phyloP scores from a whole-genome alignment of 1,140 invertebrate species.

The Chionoecetes opilio region DNA sequence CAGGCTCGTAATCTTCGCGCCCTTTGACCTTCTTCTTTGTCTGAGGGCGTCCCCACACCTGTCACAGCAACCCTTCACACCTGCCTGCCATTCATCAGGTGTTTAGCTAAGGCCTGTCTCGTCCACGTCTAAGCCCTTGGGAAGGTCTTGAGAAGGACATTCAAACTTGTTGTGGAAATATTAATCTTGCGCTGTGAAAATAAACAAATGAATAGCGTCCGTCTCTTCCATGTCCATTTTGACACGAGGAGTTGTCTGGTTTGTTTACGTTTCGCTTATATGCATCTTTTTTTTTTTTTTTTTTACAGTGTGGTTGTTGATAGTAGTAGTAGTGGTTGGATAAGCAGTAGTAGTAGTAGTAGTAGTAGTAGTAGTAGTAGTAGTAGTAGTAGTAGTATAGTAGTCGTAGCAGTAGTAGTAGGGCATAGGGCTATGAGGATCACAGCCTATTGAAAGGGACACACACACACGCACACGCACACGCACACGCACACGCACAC shows the following conservation, averaged over 20 bases:
- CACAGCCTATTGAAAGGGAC: no score
- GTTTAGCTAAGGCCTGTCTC: neutral
- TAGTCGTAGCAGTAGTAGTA: neutral
- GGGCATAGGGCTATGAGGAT: neutral
- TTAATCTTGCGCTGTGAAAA: slow-evolving; percentile 9
- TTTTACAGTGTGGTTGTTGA: neutral
- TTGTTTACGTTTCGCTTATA: neutral
- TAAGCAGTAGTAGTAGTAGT: neutral
- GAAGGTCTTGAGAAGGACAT: neutral
- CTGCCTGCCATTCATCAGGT: neutral
- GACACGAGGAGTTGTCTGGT: neutral
- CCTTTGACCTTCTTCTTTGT: neutral
- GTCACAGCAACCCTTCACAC: neutral
- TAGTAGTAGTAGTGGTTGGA: neutral
- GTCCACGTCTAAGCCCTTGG: neutral
- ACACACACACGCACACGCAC: no score
- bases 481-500: no score
- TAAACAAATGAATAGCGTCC: neutral
- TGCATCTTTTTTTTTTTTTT: neutral
- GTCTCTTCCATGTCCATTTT: neutral
- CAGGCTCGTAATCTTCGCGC: neutral
- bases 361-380: neutral
- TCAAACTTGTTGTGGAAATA: neutral
- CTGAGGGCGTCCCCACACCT: neutral
- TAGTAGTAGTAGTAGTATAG: slow-evolving; percentile 20